A percentile compares a stretch with the other conserved stretches of the same genome.
phyloP scores from a whole-genome alignment of 2,113 vertebrate genomes.

The Dromaius novaehollandiae region DNA sequence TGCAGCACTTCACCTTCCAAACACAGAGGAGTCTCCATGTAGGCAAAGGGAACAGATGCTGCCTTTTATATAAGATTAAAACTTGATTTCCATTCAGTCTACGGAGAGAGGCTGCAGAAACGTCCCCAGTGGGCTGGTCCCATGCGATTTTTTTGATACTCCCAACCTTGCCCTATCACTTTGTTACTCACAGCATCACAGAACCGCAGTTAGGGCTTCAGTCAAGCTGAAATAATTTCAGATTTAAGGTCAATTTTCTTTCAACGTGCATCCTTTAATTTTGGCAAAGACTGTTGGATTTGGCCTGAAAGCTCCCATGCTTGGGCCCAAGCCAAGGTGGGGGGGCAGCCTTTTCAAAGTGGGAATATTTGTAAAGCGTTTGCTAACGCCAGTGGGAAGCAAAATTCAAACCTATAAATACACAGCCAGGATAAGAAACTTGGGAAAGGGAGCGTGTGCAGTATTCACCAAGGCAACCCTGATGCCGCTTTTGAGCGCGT shows the following conservation, averaged over 20 bases:
- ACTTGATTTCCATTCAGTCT: fast-evolving
- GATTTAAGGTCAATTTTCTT: neutral
- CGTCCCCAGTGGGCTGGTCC: neutral
- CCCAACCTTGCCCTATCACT: neutral
- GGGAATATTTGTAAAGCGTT: constrained; percentile 34
- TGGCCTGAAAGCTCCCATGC: neutral
- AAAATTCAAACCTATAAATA: constrained; percentile 17
- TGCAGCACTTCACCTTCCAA: neutral
- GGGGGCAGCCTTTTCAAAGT: constrained; percentile 14
- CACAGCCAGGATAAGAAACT: neutral
- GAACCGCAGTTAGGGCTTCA: neutral
- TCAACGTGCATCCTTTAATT: neutral
- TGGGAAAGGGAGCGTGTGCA: neutral
- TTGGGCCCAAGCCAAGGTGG: neutral
- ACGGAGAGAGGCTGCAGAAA: neutral
- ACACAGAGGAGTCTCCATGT: neutral
- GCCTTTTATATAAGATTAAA: neutral
- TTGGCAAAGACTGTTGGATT: neutral
- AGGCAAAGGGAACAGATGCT: neutral
- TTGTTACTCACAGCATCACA: neutral
- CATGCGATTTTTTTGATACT: fast-evolving
- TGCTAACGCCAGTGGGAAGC: constrained; percentile 44
- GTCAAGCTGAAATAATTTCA: neutral
- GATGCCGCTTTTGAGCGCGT: neutral
- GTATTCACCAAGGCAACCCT: constrained; percentile 10